Conservation (phyloP, 2,113 vertebrate species). For the Chaetura pelagica region DNA sequence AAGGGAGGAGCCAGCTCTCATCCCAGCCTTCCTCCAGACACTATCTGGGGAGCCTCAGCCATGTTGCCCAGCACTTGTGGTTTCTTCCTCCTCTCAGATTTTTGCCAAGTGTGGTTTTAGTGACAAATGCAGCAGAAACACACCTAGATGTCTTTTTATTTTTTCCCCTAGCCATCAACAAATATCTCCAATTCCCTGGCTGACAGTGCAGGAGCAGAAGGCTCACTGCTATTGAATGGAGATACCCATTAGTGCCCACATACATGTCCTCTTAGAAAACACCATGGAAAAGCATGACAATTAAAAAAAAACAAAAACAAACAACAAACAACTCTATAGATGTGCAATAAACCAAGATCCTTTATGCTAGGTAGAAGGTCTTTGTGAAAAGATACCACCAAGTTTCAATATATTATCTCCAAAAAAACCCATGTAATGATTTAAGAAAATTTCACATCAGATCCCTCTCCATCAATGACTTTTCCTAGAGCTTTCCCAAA, state of each 20-base stretch:
- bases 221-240: background rate
- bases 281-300: background rate
- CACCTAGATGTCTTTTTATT: background rate
- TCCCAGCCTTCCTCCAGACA: background rate
- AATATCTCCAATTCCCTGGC: background rate
- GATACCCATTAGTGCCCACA: background rate
- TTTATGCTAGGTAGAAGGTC: background rate
- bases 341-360: background rate
- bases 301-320: too few relatives aligned
- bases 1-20: background rate
- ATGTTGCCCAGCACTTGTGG: background rate
- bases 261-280: background rate
- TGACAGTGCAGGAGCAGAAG: background rate
- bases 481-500: background rate
- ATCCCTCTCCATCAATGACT: background rate
- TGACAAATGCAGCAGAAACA: background rate
- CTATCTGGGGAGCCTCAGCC: background rate
- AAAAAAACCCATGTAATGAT: fast-evolving
- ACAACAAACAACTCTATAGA: too few relatives aligned
- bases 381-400: background rate
- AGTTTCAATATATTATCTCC: background rate
- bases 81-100: background rate
- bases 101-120: background rate
- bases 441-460: background rate
- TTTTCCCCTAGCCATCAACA: background rate